Evolutionary conservation across 2,888 invertebrate genomes (phyloP), one percentile per base, ranked within the genome.

Genomic region (Cylloceria caligata): DNA sequence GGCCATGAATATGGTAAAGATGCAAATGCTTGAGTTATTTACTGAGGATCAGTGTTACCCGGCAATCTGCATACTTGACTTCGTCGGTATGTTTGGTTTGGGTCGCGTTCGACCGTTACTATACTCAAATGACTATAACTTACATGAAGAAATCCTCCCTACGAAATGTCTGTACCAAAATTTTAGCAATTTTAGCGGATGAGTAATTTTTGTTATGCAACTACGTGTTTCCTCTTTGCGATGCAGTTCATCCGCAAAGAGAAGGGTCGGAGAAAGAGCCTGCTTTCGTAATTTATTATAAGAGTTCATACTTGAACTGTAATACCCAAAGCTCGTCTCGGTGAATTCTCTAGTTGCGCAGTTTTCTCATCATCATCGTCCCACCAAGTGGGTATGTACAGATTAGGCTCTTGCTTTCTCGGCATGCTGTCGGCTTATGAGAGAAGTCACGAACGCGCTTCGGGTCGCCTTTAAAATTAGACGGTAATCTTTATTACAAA

Each of bases 1-100:
- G 84, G 86, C 89, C 88, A 91, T 91, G 90, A 91, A 91, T 91
- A 89, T 87, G 84, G 86, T 89, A 89, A 88, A 87, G 87, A 89
- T 87, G 89, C 87, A 89, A 89, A 91, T 89, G 84, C 74, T 36
- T 36, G 49, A 62, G 85, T 75, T 90, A 88, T 91, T 90, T 90
- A 85, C 84, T 85, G 79, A 83, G 89, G 90, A 87, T 88, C 88
- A 83, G 85, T 85, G 86, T 88, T 86, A 86, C 86, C 78, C 73
- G 86, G 75, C 83, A 84, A 90, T 90, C 88, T 89, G 85, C 90
- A 89, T 89, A 86, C 72, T 83, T 71, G 85, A 86, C 81, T 81
- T 86, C 83, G 57, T 62, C 21, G 27, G 45, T 52, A 47, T 27
- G 30, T 45, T 24, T 47, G n/a, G 74, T 16, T 42, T n/a, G 67